These are phyloP conservation scores for Alexandromys fortis DNA, from an alignment of 2,113 vertebrate species.

Conservation along the genomic window DNA sequence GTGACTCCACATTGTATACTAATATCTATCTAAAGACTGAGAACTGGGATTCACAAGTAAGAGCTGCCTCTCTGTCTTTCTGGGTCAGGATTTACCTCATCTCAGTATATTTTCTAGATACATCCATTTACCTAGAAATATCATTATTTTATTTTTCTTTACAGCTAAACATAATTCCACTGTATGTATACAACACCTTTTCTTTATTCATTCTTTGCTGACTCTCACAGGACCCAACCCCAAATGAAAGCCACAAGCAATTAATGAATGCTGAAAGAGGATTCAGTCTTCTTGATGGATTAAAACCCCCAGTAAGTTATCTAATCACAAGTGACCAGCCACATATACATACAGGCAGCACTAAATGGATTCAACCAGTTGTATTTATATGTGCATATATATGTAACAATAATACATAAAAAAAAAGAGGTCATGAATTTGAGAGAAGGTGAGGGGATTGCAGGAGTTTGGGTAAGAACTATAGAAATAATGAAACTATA, in stretches of 20 bases:
- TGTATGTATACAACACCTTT: neutral
- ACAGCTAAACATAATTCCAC: neutral
- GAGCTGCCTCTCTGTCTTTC: neutral
- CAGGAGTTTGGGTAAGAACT: neutral
- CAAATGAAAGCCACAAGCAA: neutral
- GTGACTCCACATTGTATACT: neutral
- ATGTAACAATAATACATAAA: neutral
- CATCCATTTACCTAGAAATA: neutral
- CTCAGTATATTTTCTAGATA: neutral
- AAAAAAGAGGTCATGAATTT: neutral
- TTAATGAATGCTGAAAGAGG: neutral
- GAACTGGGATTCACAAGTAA: rapidly evolving
- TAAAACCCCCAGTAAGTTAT: neutral
- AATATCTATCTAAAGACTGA: neutral
- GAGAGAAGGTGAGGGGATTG: neutral
- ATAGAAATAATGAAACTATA: neutral
- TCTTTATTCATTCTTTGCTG: neutral
- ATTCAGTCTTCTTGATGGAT: neutral
- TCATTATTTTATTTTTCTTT: neutral
- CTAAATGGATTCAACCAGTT: neutral
- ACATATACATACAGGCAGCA: neutral
- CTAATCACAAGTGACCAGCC: neutral
- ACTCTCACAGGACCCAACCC: neutral
- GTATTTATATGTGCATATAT: neutral
- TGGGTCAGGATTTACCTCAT: neutral